A percentile compares a stretch with the other conserved stretches of the same genome.
These are phyloP conservation scores for Lottia scabra DNA, from an alignment of 2,888 invertebrate species.

Conservation along the genomic window DNA sequence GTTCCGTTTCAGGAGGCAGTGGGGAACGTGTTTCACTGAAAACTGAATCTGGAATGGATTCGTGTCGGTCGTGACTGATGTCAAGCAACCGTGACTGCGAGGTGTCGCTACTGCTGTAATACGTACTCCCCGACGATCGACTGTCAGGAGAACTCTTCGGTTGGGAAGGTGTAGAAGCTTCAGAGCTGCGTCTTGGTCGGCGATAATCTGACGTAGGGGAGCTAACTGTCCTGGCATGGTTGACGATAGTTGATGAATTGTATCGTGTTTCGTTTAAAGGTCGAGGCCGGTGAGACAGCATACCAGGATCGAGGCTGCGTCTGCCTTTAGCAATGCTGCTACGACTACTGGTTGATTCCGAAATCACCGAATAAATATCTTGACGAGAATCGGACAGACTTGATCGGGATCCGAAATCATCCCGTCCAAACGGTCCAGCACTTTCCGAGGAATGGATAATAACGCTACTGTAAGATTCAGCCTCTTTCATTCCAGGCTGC, in stretches of 20 bases:
- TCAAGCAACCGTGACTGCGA: conserved; percentile 2
- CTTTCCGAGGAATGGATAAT: conserved; percentile 55
- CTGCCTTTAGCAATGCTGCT: conserved; percentile 28
- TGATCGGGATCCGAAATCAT: conserved; percentile 49
- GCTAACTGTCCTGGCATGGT: conserved; percentile 5
- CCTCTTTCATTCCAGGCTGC: conserved; percentile 50
- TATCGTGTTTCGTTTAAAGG: conserved; percentile 1
- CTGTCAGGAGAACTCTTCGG: conserved; percentile 48
- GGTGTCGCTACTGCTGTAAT: conserved; percentile 21
- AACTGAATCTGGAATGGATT: conserved; percentile 46
- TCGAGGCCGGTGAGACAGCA: conserved; percentile 22
- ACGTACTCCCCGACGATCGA: conserved; percentile 42
- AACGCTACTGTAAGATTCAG: conserved; percentile 59
- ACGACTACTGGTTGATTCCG: conserved; percentile 20
- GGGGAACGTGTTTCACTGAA: conserved; percentile 32
- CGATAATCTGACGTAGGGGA: conserved; percentile 14
- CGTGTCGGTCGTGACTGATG: conserved; percentile 15
- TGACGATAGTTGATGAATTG: conserved; percentile 10
- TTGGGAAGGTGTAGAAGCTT: conserved; percentile 40
- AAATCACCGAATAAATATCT: conserved; percentile 33
- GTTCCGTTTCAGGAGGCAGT: background rate
- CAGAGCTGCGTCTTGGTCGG: conserved; percentile 12
- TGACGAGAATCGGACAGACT: conserved; percentile 40
- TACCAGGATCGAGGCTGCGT: conserved; percentile 49
- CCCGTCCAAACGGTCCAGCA: conserved; percentile 49